These are phyloP conservation scores for Ploceus nigricollis DNA, from an alignment of 2,113 vertebrate genomes.

Conservation along the genomic window DNA sequence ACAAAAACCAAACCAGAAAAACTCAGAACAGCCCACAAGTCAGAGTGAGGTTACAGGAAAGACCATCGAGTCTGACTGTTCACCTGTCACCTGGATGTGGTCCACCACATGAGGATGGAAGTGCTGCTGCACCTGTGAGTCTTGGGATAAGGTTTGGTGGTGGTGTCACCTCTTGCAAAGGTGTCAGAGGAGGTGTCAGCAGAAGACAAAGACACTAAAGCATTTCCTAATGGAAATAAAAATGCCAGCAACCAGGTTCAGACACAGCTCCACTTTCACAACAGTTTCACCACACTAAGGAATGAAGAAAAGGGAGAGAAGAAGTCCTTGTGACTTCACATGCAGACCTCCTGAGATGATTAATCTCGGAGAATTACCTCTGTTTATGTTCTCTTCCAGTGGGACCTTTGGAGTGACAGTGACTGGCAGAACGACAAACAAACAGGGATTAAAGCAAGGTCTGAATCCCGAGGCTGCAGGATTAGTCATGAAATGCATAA, in stretches of 20 bases:
- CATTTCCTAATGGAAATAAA: neutral
- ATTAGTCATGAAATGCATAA: neutral
- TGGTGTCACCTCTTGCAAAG: rapidly evolving
- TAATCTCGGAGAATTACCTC: neutral
- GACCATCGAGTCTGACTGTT: neutral
- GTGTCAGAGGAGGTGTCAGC: neutral
- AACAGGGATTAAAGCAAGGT: neutral
- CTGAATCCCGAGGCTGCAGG: neutral
- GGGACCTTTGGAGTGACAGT: neutral
- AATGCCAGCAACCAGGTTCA: neutral
- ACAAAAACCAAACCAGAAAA: neutral
- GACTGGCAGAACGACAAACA: neutral
- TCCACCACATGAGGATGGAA: neutral
- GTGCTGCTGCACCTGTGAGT: neutral
- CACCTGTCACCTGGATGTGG: too few species aligned
- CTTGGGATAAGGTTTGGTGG: neutral
- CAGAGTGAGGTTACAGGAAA: neutral
- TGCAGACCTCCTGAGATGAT: neutral
- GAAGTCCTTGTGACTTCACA: neutral
- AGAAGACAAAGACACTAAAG: neutral
- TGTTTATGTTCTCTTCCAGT: neutral
- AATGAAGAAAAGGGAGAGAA: neutral
- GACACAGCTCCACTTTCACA: neutral
- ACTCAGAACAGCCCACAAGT: neutral
- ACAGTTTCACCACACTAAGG: neutral